These are phyloP conservation scores for Rhinoraja longicauda DNA, from an alignment of 2,797 vertebrate species.

Conservation along the genomic window DNA sequence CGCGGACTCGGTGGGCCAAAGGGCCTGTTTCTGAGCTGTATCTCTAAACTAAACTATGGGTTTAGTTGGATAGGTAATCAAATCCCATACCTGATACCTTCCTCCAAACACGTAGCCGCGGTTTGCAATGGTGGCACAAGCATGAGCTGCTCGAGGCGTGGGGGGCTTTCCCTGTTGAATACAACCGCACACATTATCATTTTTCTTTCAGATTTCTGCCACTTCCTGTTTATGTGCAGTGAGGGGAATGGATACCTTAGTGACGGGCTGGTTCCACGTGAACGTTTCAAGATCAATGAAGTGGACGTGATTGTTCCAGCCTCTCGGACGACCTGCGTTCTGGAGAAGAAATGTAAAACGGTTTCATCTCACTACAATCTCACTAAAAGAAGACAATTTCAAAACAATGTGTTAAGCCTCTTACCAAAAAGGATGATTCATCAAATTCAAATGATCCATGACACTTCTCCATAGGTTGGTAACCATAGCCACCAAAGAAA, in stretches of 20 bases:
- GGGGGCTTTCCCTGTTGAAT: slow-evolving; percentile 75
- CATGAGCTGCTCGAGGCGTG: slow-evolving; percentile 85
- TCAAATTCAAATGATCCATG: slow-evolving; percentile 86
- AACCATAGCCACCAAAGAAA: slow-evolving; percentile 98
- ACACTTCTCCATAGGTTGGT: slow-evolving; percentile 73
- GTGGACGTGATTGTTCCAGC: slow-evolving; percentile 96
- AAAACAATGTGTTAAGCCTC: slow-evolving; percentile 41
- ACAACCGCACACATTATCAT: not conserved
- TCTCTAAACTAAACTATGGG: too few relatives aligned
- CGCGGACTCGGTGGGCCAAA: too few relatives aligned
- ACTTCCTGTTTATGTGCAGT: not conserved
- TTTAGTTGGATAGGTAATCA: not conserved
- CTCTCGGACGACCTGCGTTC: slow-evolving; percentile 72
- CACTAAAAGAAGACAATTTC: not conserved
- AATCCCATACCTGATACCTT: slow-evolving; percentile 73
- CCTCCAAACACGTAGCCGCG: slow-evolving; percentile 89
- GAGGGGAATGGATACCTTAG: slow-evolving; percentile 65
- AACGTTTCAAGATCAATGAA: slow-evolving; percentile 81
- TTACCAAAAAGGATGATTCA: slow-evolving; percentile 79
- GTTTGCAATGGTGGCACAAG: slow-evolving; percentile 82
- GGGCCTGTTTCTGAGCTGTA: too few relatives aligned
- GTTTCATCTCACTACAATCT: not conserved
- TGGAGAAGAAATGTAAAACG: slow-evolving; percentile 41
- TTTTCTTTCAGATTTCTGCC: too few relatives aligned
- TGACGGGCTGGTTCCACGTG: slow-evolving; percentile 84